Percentiles rank a stretch among this genome's conserved stretches.
Evolutionary conservation across 2,888 invertebrate species (phyloP).

Genomic region (Minunthozetes semirufus): DNA sequence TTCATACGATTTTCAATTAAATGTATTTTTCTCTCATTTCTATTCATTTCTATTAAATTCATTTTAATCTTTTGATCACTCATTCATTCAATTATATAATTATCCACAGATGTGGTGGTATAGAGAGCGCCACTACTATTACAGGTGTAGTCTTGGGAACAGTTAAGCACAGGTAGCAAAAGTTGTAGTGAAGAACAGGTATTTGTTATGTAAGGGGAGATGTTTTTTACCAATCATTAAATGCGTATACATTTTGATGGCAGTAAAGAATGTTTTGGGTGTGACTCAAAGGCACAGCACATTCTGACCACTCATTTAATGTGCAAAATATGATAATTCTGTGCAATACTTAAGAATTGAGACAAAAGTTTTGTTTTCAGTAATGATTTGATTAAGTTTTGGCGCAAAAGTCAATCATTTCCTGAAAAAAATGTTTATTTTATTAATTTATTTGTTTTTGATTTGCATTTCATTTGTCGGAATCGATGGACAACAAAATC

Average conservation of each 20-base stretch:
- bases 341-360: not conserved
- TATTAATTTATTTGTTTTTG: not conserved
- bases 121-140: no score
- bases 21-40: no score
- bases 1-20: not conserved
- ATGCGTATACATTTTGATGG: slow-evolving; percentile 22
- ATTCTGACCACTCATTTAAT: not conserved
- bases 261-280: not conserved
- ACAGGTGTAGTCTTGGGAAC: no score
- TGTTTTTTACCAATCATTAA: not conserved
- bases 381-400: not conserved
- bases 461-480: not conserved
- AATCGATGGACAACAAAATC: slow-evolving; percentile 40
- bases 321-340: not conserved
- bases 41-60: no score
- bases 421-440: not conserved
- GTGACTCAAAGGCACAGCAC: not conserved
- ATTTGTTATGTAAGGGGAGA: not conserved
- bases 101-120: no score
- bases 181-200: not conserved
- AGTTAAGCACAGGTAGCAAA: not conserved
- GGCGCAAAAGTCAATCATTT: not conserved
- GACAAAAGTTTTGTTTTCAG: not conserved
- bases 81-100: no score
- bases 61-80: no score